Conservation (phyloP, 2,888 invertebrate species). For the Lasioglossum leucozonium region DNA sequence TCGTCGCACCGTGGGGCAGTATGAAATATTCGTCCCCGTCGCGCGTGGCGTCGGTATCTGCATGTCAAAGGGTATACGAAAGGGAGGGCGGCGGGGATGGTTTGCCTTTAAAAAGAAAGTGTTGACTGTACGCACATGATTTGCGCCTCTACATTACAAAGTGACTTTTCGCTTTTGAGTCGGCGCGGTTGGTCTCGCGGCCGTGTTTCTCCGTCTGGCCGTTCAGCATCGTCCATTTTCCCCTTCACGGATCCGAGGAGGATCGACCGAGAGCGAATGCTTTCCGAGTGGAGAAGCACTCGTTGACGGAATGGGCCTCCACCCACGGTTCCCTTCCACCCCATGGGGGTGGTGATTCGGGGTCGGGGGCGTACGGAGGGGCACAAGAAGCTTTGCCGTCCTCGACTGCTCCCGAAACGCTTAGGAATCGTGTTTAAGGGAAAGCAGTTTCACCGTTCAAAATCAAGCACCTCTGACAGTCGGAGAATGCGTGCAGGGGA, state of each 20-base stretch:
- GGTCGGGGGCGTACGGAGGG: not conserved
- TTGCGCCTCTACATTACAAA: conserved; percentile 59
- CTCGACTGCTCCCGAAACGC: conserved; percentile 57
- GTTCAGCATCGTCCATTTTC: conserved; percentile 64
- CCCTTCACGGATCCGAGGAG: conserved; percentile 62
- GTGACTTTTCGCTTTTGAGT: conserved; percentile 60
- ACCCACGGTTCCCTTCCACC: not conserved
- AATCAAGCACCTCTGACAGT: conserved; percentile 56
- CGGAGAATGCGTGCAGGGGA: conserved; percentile 37
- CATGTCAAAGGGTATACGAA: conserved; percentile 65
- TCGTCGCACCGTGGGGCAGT: not conserved
- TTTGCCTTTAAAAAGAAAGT: conserved; percentile 55
- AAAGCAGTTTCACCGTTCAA: conserved; percentile 55
- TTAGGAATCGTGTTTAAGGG: conserved; percentile 64
- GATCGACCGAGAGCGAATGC: conserved; percentile 50
- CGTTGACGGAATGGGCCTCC: conserved; percentile 42
- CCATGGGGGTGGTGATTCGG: conserved; percentile 15
- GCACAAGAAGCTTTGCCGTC: conserved; percentile 49
- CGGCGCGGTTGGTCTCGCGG: conserved; percentile 2
- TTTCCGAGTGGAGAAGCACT: conserved; percentile 48
- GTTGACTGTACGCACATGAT: conserved; percentile 64
- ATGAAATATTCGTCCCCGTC: conserved; percentile 45
- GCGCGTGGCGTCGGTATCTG: conserved; percentile 48
- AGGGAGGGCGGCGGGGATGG: conserved; percentile 21
- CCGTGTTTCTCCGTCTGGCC: conserved; percentile 67